Conservation (phyloP, 2,113 vertebrate species). For the Maccullochella peelii region DNA sequence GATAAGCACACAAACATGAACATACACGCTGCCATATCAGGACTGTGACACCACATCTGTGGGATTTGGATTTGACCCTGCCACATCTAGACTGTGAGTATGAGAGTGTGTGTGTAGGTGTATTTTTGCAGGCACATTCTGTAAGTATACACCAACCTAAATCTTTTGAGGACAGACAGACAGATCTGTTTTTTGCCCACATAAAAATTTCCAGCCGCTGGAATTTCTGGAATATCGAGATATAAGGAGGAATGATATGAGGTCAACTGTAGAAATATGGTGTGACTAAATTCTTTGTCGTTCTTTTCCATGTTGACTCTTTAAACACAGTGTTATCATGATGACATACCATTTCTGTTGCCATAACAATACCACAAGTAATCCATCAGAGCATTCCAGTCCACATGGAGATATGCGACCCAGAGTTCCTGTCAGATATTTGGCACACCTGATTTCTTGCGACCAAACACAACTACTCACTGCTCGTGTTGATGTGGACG, state of each 20-base stretch:
- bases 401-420: slow-evolving; percentile 14
- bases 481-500: not conserved
- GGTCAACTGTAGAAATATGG: slow-evolving; percentile 22
- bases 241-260: slow-evolving; percentile 17
- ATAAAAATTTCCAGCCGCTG: not conserved
- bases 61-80: not conserved
- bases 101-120: not conserved
- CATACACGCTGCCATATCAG: not conserved
- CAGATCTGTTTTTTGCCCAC: not conserved
- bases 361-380: slow-evolving; percentile 49
- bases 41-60: not conserved
- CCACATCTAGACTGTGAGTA: not conserved
- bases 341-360: slow-evolving; percentile 60
- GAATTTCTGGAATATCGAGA: slow-evolving; percentile 32
- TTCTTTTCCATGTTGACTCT: slow-evolving; percentile 44
- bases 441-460: slow-evolving; percentile 34
- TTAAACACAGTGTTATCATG: slow-evolving; percentile 45
- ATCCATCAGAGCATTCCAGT: slow-evolving; percentile 49
- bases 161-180: not conserved
- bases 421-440: slow-evolving; percentile 21
- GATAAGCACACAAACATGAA: not conserved
- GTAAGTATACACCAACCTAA: not conserved
- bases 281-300: slow-evolving; percentile 21
- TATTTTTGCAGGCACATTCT: not conserved
- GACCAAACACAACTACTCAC: slow-evolving; percentile 4